Evolutionary conservation across 2,888 invertebrate genomes (phyloP).

Genomic region (Lamproptera curius): DNA sequence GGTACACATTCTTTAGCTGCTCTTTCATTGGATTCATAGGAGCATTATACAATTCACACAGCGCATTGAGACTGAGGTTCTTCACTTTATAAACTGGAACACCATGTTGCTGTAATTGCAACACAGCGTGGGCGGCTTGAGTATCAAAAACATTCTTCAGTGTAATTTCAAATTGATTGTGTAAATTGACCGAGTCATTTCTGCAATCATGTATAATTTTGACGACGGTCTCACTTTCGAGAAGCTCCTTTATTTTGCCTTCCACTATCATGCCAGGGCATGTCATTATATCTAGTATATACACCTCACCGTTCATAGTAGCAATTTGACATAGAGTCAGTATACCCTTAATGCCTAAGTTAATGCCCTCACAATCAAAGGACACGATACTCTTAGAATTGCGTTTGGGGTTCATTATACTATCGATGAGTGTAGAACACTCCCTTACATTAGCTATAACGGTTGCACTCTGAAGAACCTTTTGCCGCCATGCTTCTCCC

Average conservation of each 20-base stretch:
- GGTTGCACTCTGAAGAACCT: constrained; percentile 88
- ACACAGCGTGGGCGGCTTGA: constrained; percentile 94
- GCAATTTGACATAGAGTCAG: constrained; percentile 92
- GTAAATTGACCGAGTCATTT: constrained; percentile 93
- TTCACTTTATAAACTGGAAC: constrained; percentile 97
- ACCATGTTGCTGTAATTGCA: constrained; percentile 92
- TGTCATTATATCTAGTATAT: constrained; percentile 91
- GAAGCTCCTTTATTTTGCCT: constrained; percentile 86
- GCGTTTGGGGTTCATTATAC: constrained; percentile 80
- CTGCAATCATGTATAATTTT: constrained; percentile 96
- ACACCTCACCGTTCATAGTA: constrained; percentile 88
- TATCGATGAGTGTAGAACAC: constrained; percentile 85
- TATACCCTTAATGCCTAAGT: constrained; percentile 92
- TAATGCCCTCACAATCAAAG: constrained; percentile 95
- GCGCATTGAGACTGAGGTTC: constrained; percentile 92
- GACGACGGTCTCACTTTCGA: constrained; percentile 88
- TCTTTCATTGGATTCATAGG: constrained; percentile 95
- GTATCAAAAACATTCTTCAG: constrained; percentile 94
- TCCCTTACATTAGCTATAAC: constrained; percentile 89
- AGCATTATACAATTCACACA: constrained; percentile 93
- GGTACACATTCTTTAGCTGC: constrained; percentile 90
- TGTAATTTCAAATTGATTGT: constrained; percentile 90
- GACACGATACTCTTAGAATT: constrained; percentile 83
- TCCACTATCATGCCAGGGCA: constrained; percentile 88
- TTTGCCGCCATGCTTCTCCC: constrained; percentile 89